Evolutionary conservation across 2,113 vertebrate species (phyloP).

Genomic region (Heterocephalus glaber): DNA sequence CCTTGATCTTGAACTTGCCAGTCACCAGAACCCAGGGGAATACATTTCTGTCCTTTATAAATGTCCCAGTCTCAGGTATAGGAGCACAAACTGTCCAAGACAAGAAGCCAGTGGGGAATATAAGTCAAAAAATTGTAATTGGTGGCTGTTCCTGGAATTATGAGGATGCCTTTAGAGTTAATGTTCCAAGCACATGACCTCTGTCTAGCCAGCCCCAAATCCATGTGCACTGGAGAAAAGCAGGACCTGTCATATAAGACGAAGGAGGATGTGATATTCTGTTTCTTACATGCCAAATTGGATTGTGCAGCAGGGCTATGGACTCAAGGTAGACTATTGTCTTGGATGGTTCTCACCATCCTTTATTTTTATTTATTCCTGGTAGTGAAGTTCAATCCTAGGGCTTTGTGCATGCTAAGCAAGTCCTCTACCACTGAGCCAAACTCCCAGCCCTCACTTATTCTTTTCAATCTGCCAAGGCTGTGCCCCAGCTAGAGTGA

Average conservation of each 20-base stretch:
- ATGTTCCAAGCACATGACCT: neutral
- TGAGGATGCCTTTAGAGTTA: neutral
- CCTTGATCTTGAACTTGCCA: neutral
- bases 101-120: neutral
- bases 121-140: neutral
- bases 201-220: neutral
- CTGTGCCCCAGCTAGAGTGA: neutral
- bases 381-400: neutral
- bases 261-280: neutral
- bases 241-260: neutral
- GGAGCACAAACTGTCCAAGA: neutral
- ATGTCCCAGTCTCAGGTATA: neutral
- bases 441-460: too few relatives aligned
- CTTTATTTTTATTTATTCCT: neutral
- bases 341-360: neutral
- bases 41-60: neutral
- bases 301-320: too few relatives aligned
- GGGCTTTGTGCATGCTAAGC: rapidly evolving
- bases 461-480: neutral
- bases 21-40: neutral
- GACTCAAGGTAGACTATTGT: neutral
- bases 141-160: neutral
- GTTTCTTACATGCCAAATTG: neutral
- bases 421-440: neutral
- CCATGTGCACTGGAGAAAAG: rapidly evolving